phyloP scores from a whole-genome alignment of 2,797 vertebrate genomes.

The Sebastes matsubarae region DNA sequence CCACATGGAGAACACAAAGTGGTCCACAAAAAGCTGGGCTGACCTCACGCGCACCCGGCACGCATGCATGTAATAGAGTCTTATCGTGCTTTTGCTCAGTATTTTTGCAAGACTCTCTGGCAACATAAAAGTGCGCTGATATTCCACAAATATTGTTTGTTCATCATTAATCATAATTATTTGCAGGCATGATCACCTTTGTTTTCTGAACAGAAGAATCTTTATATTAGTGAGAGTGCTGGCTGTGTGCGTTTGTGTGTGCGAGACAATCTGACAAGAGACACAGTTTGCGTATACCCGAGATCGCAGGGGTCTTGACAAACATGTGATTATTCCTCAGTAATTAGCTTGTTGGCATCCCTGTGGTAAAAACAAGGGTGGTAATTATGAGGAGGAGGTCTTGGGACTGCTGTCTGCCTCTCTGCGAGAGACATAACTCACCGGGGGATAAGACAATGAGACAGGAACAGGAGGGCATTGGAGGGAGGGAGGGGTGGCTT shows the following conservation, averaged over 20 bases:
- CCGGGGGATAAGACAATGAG: conserved; percentile 68
- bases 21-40: conserved; percentile 26
- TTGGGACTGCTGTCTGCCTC: conserved; percentile 68
- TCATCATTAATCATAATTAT: conserved; percentile 1
- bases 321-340: conserved; percentile 82
- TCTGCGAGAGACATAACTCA: conserved; percentile 72
- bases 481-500: conserved; percentile 47
- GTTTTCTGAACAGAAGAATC: conserved; percentile 10
- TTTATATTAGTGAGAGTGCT: not conserved
- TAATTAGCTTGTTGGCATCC: conserved; percentile 81
- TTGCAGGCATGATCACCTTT: conserved; percentile 4
- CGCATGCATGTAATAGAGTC: conserved; percentile 2
- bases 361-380: conserved; percentile 74
- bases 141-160: conserved; percentile 1
- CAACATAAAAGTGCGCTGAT: not conserved
- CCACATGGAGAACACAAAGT: conserved; percentile 35
- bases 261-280: conserved; percentile 58
- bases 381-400: conserved; percentile 79
- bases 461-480: conserved; percentile 51
- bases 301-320: conserved; percentile 78
- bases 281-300: conserved; percentile 62
- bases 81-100: conserved; percentile 7
- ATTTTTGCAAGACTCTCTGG: not conserved
- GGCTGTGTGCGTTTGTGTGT: conserved; percentile 28
- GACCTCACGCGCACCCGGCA: conserved; percentile 19